These are phyloP conservation scores for Phenganax stokvisi DNA, from an alignment of 92 coral and sea anemone species.

Conservation along the genomic window DNA sequence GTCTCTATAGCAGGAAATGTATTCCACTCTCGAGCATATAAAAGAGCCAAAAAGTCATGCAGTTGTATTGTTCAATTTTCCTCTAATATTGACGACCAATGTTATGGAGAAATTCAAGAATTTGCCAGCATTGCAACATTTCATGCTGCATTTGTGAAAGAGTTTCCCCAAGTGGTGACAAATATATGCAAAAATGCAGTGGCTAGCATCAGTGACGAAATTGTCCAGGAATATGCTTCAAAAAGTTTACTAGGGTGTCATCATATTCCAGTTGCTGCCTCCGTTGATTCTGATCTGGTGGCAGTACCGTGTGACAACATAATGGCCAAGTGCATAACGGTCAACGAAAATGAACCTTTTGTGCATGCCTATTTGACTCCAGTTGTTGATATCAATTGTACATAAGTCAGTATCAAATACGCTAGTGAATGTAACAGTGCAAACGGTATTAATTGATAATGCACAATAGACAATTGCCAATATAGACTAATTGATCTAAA, in stretches of 20 bases:
- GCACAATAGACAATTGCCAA: too few relatives aligned
- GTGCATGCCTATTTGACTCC: too few relatives aligned
- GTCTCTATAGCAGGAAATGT: too few relatives aligned
- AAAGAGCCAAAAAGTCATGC: constrained; percentile 47
- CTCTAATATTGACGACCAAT: constrained; percentile 22
- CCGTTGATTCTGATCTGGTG: too few relatives aligned
- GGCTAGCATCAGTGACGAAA: constrained; percentile 37
- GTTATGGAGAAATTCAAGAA: constrained; percentile 49
- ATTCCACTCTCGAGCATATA: constrained; percentile 42
- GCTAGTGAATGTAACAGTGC: too few relatives aligned
- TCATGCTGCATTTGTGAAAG: constrained; percentile 46
- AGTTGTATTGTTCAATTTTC: constrained; percentile 45
- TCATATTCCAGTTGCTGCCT: constrained; percentile 17
- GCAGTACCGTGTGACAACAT: too few relatives aligned
- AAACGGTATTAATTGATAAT: too few relatives aligned
- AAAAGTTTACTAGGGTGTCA: constrained; percentile 40
- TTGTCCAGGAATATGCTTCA: constrained; percentile 26
- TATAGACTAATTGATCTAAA: too few relatives aligned
- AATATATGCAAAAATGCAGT: constrained; percentile 44
- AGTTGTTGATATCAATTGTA: too few relatives aligned
- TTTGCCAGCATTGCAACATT: constrained; percentile 25
- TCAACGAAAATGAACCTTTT: too few relatives aligned
- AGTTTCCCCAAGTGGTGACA: constrained; percentile 33
- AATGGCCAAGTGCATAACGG: too few relatives aligned
- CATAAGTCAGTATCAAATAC: too few relatives aligned